phyloP scores from a whole-genome alignment of 2,113 vertebrate genomes.

The Australoheros scitulus region DNA sequence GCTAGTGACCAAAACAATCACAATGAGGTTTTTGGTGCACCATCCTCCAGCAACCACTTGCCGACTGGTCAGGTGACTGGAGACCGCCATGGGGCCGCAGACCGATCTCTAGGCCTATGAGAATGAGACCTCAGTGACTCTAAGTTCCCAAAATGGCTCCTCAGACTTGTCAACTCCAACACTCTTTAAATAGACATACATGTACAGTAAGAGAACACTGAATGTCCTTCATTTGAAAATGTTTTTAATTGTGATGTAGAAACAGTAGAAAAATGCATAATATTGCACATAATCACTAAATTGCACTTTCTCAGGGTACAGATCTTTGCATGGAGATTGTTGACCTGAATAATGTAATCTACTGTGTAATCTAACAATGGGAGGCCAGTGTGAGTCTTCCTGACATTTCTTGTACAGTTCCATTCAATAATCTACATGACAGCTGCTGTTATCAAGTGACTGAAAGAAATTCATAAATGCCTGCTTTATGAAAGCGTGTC shows the following conservation, averaged over 20 bases:
- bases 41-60: not conserved
- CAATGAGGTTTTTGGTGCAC: not conserved
- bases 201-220: conserved; percentile 32
- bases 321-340: conserved; percentile 67
- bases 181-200: conserved; percentile 24
- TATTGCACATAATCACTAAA: conserved; percentile 82
- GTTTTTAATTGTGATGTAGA: conserved; percentile 78
- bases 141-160: no score
- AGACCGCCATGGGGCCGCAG: not conserved
- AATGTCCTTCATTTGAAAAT: conserved; percentile 60
- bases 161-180: no score
- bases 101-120: not conserved
- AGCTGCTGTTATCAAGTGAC: conserved; percentile 34
- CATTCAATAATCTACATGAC: conserved; percentile 28
- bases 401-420: conserved; percentile 35
- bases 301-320: conserved; percentile 83
- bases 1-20: not conserved
- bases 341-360: conserved; percentile 53
- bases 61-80: not conserved
- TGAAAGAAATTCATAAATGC: conserved; percentile 34
- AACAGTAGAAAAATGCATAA: conserved; percentile 87
- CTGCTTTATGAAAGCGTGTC: conserved; percentile 37
- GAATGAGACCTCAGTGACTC: no score
- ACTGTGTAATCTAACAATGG: conserved; percentile 30
- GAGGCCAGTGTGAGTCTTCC: conserved; percentile 32